Evolutionary conservation across 2,113 vertebrate genomes (phyloP).

Genomic region (Scomber japonicus): DNA sequence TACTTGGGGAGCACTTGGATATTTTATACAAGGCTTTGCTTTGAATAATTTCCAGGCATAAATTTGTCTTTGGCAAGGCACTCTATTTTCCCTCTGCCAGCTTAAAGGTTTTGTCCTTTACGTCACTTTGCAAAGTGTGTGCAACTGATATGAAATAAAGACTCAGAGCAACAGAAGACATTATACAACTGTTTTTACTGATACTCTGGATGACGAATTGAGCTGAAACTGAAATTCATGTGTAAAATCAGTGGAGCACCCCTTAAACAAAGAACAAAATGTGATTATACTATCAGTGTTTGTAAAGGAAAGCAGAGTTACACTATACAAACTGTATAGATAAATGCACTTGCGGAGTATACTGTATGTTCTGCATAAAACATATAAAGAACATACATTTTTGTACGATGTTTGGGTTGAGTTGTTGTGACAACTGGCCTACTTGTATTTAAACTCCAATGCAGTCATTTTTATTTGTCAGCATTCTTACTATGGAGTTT

Average conservation of each 20-base stretch:
- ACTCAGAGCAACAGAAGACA: slow-evolving; percentile 1
- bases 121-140: slow-evolving; percentile 88
- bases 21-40: slow-evolving; percentile 85
- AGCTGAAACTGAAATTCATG: no score
- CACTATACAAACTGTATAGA: no score
- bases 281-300: no score
- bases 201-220: no score
- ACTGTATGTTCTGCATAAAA: not conserved
- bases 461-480: slow-evolving; percentile 59
- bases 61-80: slow-evolving; percentile 80
- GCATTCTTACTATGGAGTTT: slow-evolving; percentile 34
- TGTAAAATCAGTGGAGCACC: no score
- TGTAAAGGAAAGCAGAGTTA: not conserved
- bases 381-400: not conserved
- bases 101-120: slow-evolving; percentile 88
- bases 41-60: slow-evolving; percentile 90
- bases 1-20: slow-evolving; percentile 85
- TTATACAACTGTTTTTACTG: no score
- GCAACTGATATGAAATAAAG: slow-evolving; percentile 59
- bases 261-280: no score
- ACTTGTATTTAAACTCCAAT: slow-evolving; percentile 54
- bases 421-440: slow-evolving; percentile 39
- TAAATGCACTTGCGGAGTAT: not conserved
- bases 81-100: slow-evolving; percentile 81
- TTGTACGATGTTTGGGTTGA: slow-evolving; percentile 23